Evolutionary conservation across 2,113 vertebrate genomes (phyloP), one percentile per base, ranked within the genome.

Genomic region (Ramphastos sulfuratus): DNA sequence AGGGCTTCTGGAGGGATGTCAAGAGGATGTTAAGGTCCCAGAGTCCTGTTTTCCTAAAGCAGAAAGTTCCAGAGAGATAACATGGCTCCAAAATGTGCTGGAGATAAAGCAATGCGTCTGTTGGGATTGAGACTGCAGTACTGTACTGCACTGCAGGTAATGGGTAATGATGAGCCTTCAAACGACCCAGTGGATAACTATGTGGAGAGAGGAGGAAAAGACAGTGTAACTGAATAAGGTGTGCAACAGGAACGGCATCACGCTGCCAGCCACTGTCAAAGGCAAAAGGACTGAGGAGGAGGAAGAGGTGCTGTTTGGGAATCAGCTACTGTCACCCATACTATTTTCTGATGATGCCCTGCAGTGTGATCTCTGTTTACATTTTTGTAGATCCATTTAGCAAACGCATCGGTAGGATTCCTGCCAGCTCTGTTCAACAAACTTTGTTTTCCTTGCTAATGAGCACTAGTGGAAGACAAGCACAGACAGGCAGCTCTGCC

Each of bases 301-400:
- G 48, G 66, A 69, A 33, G 60, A 3, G 2, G 21, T 31, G 56
- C 44, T 33, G n/a, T 31, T 63, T 46, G 89, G 90, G 76, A 64
- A 42, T 7, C 3, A 4, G 71, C 79, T 76, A n/a, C 55, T 85
- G 83, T 88, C 73, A 88, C 42, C 69, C 27, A 0, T 1, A 7
- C 61, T 67, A 19, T 78, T 90, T 82, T 13, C 31, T 27, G 56
- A 24, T 27, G 85, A 56, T 90, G 91, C 83, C 73, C 77, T 86
- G 89, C 91, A 83, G 71, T 4, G 48, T 42, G 93, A 78, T 84
- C 93, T 83, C 86, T 78, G 76, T 90, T 93, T 92, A 78, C 63
- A 20, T 92, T 94, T 84, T 59, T 78, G 54, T 33, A 61, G 89
- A 89, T 84, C 81, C 89, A 50, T 84, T 78, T 72, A 94, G 89